Evolutionary conservation across 2,888 invertebrate genomes (phyloP).

Genomic region (Heliconius hortense): DNA sequence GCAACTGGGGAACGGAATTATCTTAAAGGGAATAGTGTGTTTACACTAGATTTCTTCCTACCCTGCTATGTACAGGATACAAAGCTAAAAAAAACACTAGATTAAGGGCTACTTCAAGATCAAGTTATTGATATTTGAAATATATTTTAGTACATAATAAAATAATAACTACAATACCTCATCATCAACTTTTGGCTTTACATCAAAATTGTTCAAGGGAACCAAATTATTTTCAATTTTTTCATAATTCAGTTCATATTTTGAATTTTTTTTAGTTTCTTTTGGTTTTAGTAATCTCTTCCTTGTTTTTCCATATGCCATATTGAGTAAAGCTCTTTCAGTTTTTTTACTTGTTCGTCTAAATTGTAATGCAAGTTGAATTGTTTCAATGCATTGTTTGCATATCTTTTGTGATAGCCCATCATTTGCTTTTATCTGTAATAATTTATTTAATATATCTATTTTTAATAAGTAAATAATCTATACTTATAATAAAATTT

Average conservation of each 20-base stretch:
- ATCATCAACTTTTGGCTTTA: slow-evolving; percentile 37
- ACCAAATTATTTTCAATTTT: slow-evolving; percentile 50
- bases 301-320: slow-evolving; percentile 45
- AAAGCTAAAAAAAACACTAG: too few relatives aligned
- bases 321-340: slow-evolving; percentile 53
- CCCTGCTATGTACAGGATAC: too few relatives aligned
- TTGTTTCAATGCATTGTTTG: slow-evolving; percentile 51
- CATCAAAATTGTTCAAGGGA: slow-evolving; percentile 44
- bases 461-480: too few relatives aligned
- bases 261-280: slow-evolving; percentile 31
- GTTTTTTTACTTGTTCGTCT: slow-evolving; percentile 58
- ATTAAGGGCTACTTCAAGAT: too few relatives aligned
- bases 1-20: too few relatives aligned
- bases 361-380: slow-evolving; percentile 58
- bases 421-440: slow-evolving; percentile 64
- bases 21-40: too few relatives aligned
- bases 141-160: background rate
- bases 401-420: slow-evolving; percentile 70
- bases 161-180: slow-evolving; percentile 39
- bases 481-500: too few relatives aligned
- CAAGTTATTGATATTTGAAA: too few relatives aligned
- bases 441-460: background rate
- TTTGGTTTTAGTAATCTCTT: slow-evolving; percentile 39
- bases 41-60: too few relatives aligned
- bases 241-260: slow-evolving; percentile 43